Percentiles rank a stretch among this genome's conserved stretches.
phyloP scores from a whole-genome alignment of 1,140 invertebrate genomes.

The Drosophila teissieri region DNA sequence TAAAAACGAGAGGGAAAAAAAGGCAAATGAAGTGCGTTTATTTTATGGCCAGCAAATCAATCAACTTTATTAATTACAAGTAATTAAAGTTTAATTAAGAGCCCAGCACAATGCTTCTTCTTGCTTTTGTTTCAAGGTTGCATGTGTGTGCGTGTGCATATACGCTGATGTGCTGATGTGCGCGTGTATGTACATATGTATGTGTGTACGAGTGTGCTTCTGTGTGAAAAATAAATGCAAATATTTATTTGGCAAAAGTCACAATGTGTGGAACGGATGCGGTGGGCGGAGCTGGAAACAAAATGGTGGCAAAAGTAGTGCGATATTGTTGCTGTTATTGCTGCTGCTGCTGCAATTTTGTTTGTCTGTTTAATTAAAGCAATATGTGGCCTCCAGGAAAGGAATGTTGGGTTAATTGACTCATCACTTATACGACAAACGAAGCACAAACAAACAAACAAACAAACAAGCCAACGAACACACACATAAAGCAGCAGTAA shows the following conservation, averaged over 20 bases:
- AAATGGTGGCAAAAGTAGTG: slow-evolving; percentile 63
- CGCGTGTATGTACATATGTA: slow-evolving; percentile 16
- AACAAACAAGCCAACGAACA: slow-evolving; percentile 49
- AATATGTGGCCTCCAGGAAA: slow-evolving; percentile 81
- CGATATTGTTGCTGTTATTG: slow-evolving; percentile 9
- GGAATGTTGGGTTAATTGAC: slow-evolving; percentile 83
- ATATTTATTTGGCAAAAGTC: slow-evolving; percentile 74
- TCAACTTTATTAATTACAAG: slow-evolving; percentile 78
- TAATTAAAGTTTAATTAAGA: slow-evolving; percentile 81
- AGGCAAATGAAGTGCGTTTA: slow-evolving; percentile 28
- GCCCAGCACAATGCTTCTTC: slow-evolving; percentile 18
- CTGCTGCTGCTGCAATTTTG: slow-evolving; percentile 60
- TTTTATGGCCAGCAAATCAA: slow-evolving; percentile 58
- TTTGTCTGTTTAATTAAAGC: slow-evolving; percentile 83
- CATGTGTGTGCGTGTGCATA: slow-evolving; percentile 26
- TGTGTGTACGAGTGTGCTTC: slow-evolving; percentile 13
- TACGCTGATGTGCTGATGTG: no score
- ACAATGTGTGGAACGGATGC: slow-evolving; percentile 12
- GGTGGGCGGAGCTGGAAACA: slow-evolving; percentile 17
- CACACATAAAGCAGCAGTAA: slow-evolving; percentile 44
- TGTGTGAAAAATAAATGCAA: slow-evolving; percentile 59
- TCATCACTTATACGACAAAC: slow-evolving; percentile 83
- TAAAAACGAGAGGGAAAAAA: background rate
- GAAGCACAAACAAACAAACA: slow-evolving; percentile 78
- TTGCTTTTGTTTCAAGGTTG: slow-evolving; percentile 71